Evolutionary conservation across 2,888 invertebrate genomes (phyloP).

Genomic region (Cephonodes hylas): DNA sequence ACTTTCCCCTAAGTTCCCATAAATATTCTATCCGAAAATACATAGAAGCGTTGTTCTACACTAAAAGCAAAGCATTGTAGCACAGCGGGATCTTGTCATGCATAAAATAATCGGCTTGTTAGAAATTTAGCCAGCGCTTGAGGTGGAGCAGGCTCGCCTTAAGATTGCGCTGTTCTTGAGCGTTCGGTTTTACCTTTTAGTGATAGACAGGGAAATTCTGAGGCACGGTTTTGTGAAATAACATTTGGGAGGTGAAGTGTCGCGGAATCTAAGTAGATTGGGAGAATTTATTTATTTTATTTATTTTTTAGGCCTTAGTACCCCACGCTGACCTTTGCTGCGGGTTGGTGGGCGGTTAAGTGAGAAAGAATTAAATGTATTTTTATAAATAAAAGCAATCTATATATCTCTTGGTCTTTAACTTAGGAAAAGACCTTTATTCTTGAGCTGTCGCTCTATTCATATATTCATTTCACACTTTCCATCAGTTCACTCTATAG

Average conservation of each 20-base stretch:
- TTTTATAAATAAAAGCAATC: too few species aligned
- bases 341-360: too few species aligned
- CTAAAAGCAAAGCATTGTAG: conserved; percentile 67
- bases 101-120: conserved; percentile 51
- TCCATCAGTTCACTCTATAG: too few species aligned
- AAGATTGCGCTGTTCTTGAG: background rate
- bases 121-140: conserved; percentile 38
- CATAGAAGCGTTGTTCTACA: conserved; percentile 10
- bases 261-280: background rate
- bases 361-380: too few species aligned
- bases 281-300: background rate
- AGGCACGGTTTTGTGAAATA: background rate
- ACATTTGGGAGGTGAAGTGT: background rate
- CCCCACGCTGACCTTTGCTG: too few species aligned
- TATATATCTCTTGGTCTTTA: too few species aligned
- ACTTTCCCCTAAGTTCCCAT: too few species aligned
- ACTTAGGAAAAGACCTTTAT: too few species aligned
- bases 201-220: background rate
- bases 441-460: too few species aligned
- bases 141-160: conserved; percentile 22
- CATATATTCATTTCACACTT: too few species aligned
- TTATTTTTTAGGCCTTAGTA: too few species aligned
- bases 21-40: background rate
- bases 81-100: conserved; percentile 44
- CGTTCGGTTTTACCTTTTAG: background rate